Evolutionary conservation across 2,888 invertebrate species (phyloP).

Genomic region (Machimus rusticus): DNA sequence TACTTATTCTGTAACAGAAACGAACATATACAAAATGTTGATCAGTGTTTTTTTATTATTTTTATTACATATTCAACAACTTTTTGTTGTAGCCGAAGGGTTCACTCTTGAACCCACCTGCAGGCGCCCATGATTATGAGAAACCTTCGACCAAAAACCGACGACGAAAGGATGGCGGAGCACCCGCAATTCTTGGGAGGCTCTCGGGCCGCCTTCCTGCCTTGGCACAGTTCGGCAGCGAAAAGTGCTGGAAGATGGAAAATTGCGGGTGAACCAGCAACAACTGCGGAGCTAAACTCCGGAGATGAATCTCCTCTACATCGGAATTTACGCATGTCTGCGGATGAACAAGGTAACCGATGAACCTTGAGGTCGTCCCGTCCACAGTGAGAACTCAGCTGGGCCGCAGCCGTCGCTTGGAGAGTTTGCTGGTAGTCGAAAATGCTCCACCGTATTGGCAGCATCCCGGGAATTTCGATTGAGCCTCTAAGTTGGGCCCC

Average conservation of each 20-base stretch:
- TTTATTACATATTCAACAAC: background rate
- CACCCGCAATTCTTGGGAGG: background rate
- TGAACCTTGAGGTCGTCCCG: background rate
- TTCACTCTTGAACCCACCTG: background rate
- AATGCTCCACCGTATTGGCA: constrained; percentile 62
- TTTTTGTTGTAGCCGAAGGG: background rate
- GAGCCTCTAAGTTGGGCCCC: constrained; percentile 45
- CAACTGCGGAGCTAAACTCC: background rate
- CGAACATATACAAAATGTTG: no score
- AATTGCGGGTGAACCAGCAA: constrained; percentile 20
- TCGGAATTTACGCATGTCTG: constrained; percentile 19
- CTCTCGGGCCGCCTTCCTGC: background rate
- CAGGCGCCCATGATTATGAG: background rate
- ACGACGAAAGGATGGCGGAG: background rate
- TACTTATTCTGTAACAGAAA: no score
- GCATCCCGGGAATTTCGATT: constrained; percentile 56
- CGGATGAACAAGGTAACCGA: constrained; percentile 4
- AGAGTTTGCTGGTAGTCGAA: constrained; percentile 54
- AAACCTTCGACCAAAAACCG: background rate
- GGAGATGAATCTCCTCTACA: constrained; percentile 15
- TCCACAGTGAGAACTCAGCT: constrained; percentile 19
- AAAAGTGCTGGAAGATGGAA: background rate
- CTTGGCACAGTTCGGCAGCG: background rate
- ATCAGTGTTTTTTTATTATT: background rate
- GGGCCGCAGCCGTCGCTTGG: background rate